Base-by-base conservation (phyloP, 1,140 invertebrate genomes). In the Pogonognathellus flavescens region DNA sequence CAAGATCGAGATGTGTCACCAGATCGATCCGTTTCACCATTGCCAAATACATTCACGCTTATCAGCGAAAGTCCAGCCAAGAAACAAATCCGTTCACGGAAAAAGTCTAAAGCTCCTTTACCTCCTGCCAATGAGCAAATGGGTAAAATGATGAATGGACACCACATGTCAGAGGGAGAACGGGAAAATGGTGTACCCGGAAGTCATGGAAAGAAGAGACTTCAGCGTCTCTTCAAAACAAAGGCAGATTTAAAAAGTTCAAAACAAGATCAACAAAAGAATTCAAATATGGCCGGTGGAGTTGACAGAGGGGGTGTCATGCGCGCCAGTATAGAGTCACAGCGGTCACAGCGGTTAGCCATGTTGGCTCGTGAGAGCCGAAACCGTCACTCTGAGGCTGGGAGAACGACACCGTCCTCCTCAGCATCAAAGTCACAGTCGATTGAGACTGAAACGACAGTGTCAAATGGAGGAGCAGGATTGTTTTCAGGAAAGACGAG, bases 211-310 rank as follows among this genome's bases (percentile, higher is more conserved):
- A 90, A 89, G 89, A 89, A 59, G 88, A 89, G 89, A 76, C 90
- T 60, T 18, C 57, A 57, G 7, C 84, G 94, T 16, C 90, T 95
- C 49, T 95, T 95, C 89, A 94, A 94, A 90, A 95, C 94, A n/a
- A 92, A 93, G 90, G 93, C 93, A 16, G 94, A 94, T 90, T 93
- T 93, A 18, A 84, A 86, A 80, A 83, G 50, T 80, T 55, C 80
- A 84, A 83, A 49, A 60, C 53, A 87, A 60, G 80, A 52, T 53
- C 84, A 83, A 59, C 25, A 82, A 76, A 76, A 76, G 70, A 76
- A 41, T 76, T 76, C 70, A 50, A 76, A 76, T 76, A 16, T 49
- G 25, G 41, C 41, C 11, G 41, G 31, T 57, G 53, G 53, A 4
- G 70, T 76, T 4, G 70, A 76, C 14, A 55, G 60, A 53, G 80